These are phyloP conservation scores for Brachymystax lenok DNA, from an alignment of 2,797 vertebrate genomes.

Conservation along the genomic window DNA sequence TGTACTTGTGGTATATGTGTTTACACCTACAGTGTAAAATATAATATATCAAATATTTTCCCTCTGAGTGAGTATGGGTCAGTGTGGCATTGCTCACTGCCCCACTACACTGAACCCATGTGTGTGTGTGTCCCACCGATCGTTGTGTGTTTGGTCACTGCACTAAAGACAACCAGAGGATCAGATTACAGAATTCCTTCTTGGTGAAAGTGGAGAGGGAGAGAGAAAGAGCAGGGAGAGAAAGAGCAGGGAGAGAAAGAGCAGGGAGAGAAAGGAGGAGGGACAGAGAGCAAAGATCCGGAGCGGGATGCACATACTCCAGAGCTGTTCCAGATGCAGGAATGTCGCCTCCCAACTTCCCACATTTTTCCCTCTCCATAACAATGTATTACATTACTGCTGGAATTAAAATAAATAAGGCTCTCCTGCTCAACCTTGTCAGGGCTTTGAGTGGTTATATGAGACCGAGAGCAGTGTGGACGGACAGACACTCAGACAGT, in stretches of 20 bases:
- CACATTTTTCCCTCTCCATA: slow-evolving; percentile 43
- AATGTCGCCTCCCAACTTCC: slow-evolving; percentile 51
- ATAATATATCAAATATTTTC: neutral
- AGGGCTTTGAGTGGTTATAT: slow-evolving; percentile 2
- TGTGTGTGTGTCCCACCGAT: slow-evolving; percentile 15
- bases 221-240: slow-evolving; percentile 18
- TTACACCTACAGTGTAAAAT: neutral
- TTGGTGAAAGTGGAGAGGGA: slow-evolving; percentile 37
- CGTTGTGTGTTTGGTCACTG: slow-evolving; percentile 16
- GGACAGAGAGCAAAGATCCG: slow-evolving; percentile 40
- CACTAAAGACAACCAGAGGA: slow-evolving; percentile 49
- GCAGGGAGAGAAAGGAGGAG: slow-evolving; percentile 16
- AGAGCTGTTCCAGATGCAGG: slow-evolving; percentile 76
- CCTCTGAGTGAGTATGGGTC: slow-evolving; percentile 1
- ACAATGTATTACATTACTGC: slow-evolving; percentile 65
- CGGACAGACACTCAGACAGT: neutral
- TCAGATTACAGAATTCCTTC: slow-evolving; percentile 64
- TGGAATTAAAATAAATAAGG: slow-evolving; percentile 38
- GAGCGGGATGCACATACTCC: slow-evolving; percentile 52
- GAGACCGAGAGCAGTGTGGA: neutral
- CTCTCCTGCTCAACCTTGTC: slow-evolving; percentile 6
- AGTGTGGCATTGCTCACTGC: slow-evolving; percentile 9
- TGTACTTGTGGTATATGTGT: neutral
- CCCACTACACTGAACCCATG: slow-evolving; percentile 1
- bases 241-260: slow-evolving; percentile 33